phyloP scores from a whole-genome alignment of 1,140 invertebrate genomes.

The Amphibalanus amphitrite region DNA sequence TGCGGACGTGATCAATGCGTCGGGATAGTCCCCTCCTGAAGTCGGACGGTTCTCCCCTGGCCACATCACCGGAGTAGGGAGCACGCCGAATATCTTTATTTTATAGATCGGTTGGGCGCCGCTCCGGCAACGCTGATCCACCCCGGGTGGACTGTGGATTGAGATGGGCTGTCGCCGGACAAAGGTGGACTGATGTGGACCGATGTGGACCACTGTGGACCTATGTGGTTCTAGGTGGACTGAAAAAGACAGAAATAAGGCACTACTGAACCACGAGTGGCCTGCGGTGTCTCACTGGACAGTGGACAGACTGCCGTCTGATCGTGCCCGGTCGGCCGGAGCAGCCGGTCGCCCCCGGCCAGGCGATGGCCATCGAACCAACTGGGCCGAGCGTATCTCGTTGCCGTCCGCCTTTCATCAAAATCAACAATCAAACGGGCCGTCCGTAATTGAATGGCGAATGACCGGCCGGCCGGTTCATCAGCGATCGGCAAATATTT shows the following conservation, averaged over 20 bases:
- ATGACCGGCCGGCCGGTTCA: neutral
- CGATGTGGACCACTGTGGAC: no score
- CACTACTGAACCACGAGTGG: no score
- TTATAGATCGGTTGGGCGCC: neutral
- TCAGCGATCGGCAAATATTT: neutral
- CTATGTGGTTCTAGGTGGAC: no score
- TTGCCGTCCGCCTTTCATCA: neutral
- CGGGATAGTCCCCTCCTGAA: neutral
- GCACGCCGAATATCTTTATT: neutral
- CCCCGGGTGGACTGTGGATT: no score
- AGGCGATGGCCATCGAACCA: no score
- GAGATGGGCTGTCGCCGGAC: no score
- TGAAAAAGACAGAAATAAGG: no score
- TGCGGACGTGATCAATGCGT: neutral
- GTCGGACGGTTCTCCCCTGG: neutral
- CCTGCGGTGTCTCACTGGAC: no score
- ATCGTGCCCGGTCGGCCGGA: no score
- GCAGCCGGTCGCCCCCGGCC: neutral
- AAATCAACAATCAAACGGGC: neutral
- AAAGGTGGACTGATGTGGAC: no score
- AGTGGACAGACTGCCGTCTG: no score
- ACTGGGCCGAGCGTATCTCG: neutral
- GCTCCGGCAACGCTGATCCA: no score
- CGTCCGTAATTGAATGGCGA: neutral
- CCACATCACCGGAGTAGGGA: neutral